A percentile compares a stretch with the other conserved stretches of the same genome.
phyloP scores from a whole-genome alignment of 2,797 vertebrate species.

The Liparis tanakae region DNA sequence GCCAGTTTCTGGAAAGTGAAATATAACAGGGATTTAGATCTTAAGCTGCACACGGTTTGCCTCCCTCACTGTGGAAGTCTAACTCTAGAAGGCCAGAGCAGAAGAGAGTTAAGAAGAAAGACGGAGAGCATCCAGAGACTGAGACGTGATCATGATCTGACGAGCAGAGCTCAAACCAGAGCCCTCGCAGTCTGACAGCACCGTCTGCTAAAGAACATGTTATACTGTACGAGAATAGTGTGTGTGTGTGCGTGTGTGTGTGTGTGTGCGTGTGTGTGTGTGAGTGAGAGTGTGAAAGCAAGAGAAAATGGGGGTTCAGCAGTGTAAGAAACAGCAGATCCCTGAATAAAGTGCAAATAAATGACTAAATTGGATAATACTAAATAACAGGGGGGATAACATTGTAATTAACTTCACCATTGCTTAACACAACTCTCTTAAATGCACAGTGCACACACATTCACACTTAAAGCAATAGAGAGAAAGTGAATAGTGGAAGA shows the following conservation, averaged over 20 bases:
- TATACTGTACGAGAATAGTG: too few species aligned
- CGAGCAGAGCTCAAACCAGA: slow-evolving; percentile 42
- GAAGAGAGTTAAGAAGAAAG: slow-evolving; percentile 36
- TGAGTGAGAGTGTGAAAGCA: background rate
- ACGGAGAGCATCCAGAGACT: slow-evolving; percentile 26
- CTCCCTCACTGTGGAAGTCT: slow-evolving; percentile 30
- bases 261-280: slow-evolving; percentile 1
- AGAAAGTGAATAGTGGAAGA: background rate
- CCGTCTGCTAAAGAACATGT: too few species aligned
- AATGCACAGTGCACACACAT: slow-evolving; percentile 12
- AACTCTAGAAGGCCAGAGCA: slow-evolving; percentile 49
- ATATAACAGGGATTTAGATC: slow-evolving; percentile 52
- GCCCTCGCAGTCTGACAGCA: slow-evolving; percentile 41
- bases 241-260: background rate
- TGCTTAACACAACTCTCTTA: slow-evolving; percentile 2
- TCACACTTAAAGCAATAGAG: background rate
- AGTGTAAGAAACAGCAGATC: slow-evolving; percentile 26
- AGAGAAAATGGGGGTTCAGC: slow-evolving; percentile 1
- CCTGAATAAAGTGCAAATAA: slow-evolving; percentile 55
- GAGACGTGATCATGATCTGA: slow-evolving; percentile 37
- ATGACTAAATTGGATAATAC: slow-evolving; percentile 40
- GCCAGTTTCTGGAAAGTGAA: slow-evolving; percentile 89
- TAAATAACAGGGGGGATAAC: slow-evolving; percentile 36
- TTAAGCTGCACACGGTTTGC: slow-evolving; percentile 23
- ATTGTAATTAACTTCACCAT: slow-evolving; percentile 35